A percentile compares a stretch with the other conserved stretches of the same genome.
Conservation (phyloP, 2,797 vertebrate species). For the Florisuga fusca region DNA sequence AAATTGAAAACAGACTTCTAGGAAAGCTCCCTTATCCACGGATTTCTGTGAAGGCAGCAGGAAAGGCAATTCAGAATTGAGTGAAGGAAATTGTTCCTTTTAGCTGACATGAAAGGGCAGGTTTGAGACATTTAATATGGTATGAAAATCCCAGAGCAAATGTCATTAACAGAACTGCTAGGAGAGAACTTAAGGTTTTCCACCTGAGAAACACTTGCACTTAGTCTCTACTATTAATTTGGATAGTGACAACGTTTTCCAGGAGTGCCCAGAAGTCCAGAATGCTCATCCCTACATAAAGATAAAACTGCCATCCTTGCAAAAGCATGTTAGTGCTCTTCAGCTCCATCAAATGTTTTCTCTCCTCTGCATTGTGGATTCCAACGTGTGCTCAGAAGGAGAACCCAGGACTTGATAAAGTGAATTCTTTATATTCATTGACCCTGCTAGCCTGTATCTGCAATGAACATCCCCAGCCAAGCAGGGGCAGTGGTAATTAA, state of each 20-base stretch:
- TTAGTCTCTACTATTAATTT: neutral
- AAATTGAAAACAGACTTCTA: neutral
- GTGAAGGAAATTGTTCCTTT: neutral
- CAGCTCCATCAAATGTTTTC: neutral
- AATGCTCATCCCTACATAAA: neutral
- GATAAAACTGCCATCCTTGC: neutral
- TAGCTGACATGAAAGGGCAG: neutral
- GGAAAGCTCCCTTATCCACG: neutral
- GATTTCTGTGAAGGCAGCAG: neutral
- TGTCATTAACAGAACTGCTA: neutral
- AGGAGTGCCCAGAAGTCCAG: neutral
- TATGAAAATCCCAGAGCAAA: neutral
- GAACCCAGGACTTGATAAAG: neutral
- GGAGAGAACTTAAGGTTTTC: neutral
- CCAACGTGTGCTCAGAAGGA: neutral
- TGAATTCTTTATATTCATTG: neutral
- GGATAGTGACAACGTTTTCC: neutral
- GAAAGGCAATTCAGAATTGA: neutral
- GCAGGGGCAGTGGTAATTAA: neutral
- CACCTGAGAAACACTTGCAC: neutral
- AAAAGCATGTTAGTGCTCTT: neutral
- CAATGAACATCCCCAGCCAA: slow-evolving; percentile 10
- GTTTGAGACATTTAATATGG: neutral
- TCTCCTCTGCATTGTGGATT: neutral
- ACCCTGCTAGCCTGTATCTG: neutral